Evolutionary conservation across 2,113 vertebrate genomes (phyloP).

Genomic region (Lethenteron camtschaticum): DNA sequence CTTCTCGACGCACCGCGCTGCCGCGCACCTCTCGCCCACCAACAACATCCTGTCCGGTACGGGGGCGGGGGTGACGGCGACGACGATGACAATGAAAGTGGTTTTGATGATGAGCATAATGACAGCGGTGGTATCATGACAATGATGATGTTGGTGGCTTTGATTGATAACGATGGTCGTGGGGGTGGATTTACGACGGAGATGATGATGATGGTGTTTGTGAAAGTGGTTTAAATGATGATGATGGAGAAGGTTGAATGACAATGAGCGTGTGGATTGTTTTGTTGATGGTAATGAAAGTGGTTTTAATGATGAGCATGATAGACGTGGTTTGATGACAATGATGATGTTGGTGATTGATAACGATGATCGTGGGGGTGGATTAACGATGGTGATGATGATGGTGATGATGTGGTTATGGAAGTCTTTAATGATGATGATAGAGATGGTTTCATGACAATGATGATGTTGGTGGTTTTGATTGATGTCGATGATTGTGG

Average conservation of each 20-base stretch:
- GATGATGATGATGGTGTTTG: too few species aligned
- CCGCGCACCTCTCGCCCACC: slow-evolving; percentile 19
- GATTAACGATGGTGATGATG: not conserved
- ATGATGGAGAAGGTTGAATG: too few species aligned
- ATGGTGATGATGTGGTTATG: not conserved
- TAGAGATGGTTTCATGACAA: too few species aligned
- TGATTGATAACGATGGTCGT: not conserved
- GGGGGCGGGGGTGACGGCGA: not conserved
- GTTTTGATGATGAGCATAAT: not conserved
- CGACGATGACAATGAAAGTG: not conserved
- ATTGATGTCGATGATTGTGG: not conserved
- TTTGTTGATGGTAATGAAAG: too few species aligned
- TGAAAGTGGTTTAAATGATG: too few species aligned
- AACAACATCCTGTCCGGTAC: slow-evolving; percentile 53
- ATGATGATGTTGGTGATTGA: too few species aligned
- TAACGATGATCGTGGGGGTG: slow-evolving; percentile 16
- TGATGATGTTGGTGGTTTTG: not conserved
- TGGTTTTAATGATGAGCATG: too few species aligned
- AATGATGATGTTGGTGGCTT: not conserved
- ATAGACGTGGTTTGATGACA: too few species aligned
- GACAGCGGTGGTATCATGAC: too few species aligned
- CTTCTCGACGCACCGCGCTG: slow-evolving; percentile 24
- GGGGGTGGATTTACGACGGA: not conserved
- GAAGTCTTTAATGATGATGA: not conserved
- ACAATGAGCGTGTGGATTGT: too few species aligned